Base-by-base conservation (phyloP, 2,888 invertebrate genomes). In the Poecilobothrus nobilitatus region DNA sequence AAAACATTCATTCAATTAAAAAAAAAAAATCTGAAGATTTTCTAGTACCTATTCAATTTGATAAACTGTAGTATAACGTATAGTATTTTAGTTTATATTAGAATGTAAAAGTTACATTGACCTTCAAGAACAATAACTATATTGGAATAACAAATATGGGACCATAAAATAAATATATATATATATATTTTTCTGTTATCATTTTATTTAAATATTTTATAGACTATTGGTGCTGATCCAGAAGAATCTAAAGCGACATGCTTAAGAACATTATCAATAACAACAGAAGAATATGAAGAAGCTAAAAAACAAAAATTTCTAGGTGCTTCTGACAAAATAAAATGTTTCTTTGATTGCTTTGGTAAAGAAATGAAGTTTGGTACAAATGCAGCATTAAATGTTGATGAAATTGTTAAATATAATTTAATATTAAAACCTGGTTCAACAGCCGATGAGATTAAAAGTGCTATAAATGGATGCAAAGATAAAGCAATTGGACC, bases 331-430 rank as follows among this genome's bases (percentile, higher is more conserved):
- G 12, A 53, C 2, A 53, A 53, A 53, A 18, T 53, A 6, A 53
- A 53, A 53, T 53, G 53, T 53, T 53, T 53, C 53, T 53, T 53
- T 53, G 53, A 53, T 53, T 53, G 53, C 18, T 53, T 53, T 53
- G 18, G 53, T 6, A 53, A 53, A n/a, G n/a, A 12, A n/a, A n/a
- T 53, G 53, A 18, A 18, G 2, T 53, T 53, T 15, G 15, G 6
- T 53, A 6, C 18, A n/a, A 53, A 18, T n/a, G 15, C 2, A 12
- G 18, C 7, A n/a, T 12, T 53, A 18, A n/a, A 53, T 53, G 18
- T 6, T 15, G 53, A 12, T 53, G 53, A 12, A 53, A 53, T 53
- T 18, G 2, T n/a, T 6, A 53, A 53, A 53, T n/a, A 53, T 18
- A 2, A 53, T 53, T 6, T 15, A 18, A 15, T 15, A 18, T 18